Base-by-base conservation (phyloP, 2,113 vertebrate genomes). In the Lampris megalopsis region DNA sequence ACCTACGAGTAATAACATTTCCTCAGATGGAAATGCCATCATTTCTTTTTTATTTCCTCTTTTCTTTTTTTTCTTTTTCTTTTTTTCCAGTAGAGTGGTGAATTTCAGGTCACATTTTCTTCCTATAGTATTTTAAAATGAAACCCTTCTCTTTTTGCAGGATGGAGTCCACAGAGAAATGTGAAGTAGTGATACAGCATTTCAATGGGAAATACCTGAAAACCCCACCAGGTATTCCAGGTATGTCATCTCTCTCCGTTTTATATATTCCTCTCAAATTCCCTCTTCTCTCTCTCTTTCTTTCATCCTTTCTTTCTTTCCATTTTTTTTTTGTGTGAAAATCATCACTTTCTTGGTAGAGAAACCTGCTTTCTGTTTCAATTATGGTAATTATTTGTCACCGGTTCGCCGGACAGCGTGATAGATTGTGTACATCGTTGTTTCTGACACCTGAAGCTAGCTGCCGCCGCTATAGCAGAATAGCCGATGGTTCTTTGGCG, bases 201-300 rank as follows among this genome's bases (percentile, higher is more conserved):
- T 93, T 93, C 86, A 93, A 93, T 11, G 92, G 92, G 36, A 93
- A 93, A 81, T 93, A 93, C 90, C 92, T 93, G 86, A 93, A 93
- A 91, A 93, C 91, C 77, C 92, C 91, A 2, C 92, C 91, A 79
- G 92, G 92, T 82, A 92, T 93, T 81, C 91, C 92, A 93, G 89
- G 92, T 93, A 73, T 91, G 87, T 84, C 77, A 5, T 57, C 36
- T 42, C 36, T 38, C 49, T 71, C 58, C 63, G n/a, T 71, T 65
- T 73, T n/a, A n/a, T 64, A 50, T 74, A 67, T 79, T 76, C 50
- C 57, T 62, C 52, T 40, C 63, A 2, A 71, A 36, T 71, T 60
- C 61, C 64, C 45, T 7, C 5, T 9, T 41, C 38, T 47, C 24
- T 66, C 45, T 49, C 24, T 47, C 35, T 35, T 43, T 10, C 13